Evolutionary conservation across 2,797 vertebrate genomes (phyloP).

Genomic region (Phoxinus dragarum): DNA sequence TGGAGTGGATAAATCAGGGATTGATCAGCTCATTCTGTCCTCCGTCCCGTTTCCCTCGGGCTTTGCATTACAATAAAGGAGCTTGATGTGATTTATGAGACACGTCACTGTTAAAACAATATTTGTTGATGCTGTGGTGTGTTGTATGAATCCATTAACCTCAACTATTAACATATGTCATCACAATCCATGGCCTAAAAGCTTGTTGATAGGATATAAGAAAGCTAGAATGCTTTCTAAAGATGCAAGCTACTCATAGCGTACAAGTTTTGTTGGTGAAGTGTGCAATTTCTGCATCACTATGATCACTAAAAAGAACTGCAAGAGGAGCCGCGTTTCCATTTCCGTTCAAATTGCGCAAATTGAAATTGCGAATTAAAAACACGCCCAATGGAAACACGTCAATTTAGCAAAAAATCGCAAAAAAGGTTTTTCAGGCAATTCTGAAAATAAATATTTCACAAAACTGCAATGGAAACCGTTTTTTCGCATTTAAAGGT

Average conservation of each 20-base stretch:
- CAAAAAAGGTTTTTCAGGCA: too few species aligned
- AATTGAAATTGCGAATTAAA: too few species aligned
- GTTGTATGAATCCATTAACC: conserved; percentile 31
- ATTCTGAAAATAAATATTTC: too few species aligned
- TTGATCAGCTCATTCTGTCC: conserved; percentile 14
- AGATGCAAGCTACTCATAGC: background rate
- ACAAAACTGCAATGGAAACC: too few species aligned
- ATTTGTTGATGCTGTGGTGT: conserved; percentile 37
- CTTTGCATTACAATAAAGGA: conserved; percentile 39
- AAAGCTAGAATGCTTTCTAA: conserved; percentile 4
- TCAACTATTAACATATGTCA: conserved; percentile 17
- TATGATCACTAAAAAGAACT: background rate
- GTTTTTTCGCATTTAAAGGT: too few species aligned
- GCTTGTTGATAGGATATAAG: conserved; percentile 1
- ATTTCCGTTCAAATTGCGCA: too few species aligned
- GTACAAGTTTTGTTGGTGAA: background rate
- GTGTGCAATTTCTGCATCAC: background rate
- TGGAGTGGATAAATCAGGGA: conserved; percentile 43
- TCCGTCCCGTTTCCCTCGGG: conserved; percentile 19
- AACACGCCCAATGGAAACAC: too few species aligned
- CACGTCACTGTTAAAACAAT: conserved; percentile 50
- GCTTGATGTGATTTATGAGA: conserved; percentile 45
- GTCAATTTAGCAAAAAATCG: too few species aligned
- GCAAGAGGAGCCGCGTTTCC: background rate
- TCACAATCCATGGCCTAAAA: background rate